Evolutionary conservation across 2,888 invertebrate genomes (phyloP), one percentile per base, ranked within the genome.

Genomic region (Empis stercorea): DNA sequence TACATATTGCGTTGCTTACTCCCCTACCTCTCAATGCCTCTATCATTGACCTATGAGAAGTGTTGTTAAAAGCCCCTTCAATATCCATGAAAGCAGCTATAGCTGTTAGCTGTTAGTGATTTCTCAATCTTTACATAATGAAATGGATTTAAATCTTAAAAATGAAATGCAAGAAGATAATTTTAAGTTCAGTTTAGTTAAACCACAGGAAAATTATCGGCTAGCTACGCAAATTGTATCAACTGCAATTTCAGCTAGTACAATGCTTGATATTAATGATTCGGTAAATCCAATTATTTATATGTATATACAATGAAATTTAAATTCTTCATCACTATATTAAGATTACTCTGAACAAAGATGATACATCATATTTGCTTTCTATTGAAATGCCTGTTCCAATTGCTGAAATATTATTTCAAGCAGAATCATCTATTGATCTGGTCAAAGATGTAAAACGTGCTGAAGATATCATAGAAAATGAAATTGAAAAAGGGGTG

Each of bases 371-470:
- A 11, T 88, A 88, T 61, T 73, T 76, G 10, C 68, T 91, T 20
- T 78, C 79, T n/a, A 66, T 91, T 11, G 88, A 89, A 66, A 74
- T 85, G 23, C 85, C 87, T 54, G 79, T 81, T 38, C 78, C 87
- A 2, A 86, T 91, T 51, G 87, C 88, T 61, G 86, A 85, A 61
- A 75, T 89, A 54, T 70, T 89, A 9, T 69, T 91, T 43, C 87
- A 88, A 70, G 82, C 85, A 58, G 81, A 88, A 65, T 79, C 85
- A 4, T 80, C 81, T 6, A 66, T 89, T 30, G 80, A 84, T 59
- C 65, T 91, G 37, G 59, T 87, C 44, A 87, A 89, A 60, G 81
- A 84, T 0, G 86, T 81, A 59, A 88, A 87, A 66, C 83, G 83
- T 20, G 86, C 87, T 2, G 85, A 88, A 10, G 78, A 87, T 46